Conservation (phyloP, 2,797 vertebrate species). For the Hoplostethus mediterraneus region DNA sequence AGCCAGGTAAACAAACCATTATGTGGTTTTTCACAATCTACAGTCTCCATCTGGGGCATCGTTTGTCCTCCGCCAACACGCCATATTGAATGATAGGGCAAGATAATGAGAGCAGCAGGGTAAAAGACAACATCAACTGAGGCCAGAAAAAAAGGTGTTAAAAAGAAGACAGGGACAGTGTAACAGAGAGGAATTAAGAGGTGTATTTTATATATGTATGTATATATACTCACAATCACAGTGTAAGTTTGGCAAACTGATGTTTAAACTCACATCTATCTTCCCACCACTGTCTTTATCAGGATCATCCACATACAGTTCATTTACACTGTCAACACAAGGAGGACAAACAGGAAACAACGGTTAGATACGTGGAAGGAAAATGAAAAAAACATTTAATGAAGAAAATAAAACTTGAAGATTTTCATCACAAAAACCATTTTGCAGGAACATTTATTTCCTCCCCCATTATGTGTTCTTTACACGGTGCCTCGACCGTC, state of each 20-base stretch:
- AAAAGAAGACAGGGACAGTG: constrained; percentile 30
- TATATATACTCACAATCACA: constrained; percentile 95
- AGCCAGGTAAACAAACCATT: constrained; percentile 42
- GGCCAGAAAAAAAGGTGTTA: constrained; percentile 8
- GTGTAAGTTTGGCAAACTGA: constrained; percentile 96
- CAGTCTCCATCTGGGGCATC: constrained; percentile 25
- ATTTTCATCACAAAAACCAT: not conserved
- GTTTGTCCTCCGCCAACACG: constrained; percentile 26
- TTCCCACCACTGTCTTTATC: constrained; percentile 99
- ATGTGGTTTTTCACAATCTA: constrained; percentile 12
- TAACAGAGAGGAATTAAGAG: constrained; percentile 47
- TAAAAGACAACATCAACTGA: constrained; percentile 7
- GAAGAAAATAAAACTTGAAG: not conserved
- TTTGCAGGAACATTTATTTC: not conserved
- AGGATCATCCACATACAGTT: constrained; percentile 98
- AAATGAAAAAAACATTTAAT: not conserved
- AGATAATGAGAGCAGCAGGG: not conserved
- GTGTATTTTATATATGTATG: constrained; percentile 60
- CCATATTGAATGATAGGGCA: constrained; percentile 18
- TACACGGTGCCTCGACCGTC: not conserved
- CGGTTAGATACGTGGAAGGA: not conserved
- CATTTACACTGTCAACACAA: constrained; percentile 90
- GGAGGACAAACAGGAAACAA: not conserved
- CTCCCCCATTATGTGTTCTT: not conserved
- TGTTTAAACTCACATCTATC: constrained; percentile 98